Conservation (phyloP, 2,888 invertebrate genomes). For the Mamestra brassicae region DNA sequence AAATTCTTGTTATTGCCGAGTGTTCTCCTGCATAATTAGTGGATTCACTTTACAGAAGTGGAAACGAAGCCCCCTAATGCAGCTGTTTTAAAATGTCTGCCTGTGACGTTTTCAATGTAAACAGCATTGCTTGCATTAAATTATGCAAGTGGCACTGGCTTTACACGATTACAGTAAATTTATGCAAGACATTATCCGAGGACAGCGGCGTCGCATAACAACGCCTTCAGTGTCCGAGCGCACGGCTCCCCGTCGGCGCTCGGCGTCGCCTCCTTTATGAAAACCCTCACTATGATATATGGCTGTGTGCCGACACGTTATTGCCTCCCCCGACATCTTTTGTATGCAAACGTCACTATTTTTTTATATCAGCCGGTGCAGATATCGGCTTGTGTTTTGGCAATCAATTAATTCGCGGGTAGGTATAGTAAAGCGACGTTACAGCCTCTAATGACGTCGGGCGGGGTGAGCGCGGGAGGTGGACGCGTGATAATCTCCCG, state of each 20-base stretch:
- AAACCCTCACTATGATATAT: slow-evolving; percentile 87
- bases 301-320: slow-evolving; percentile 85
- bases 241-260: slow-evolving; percentile 69
- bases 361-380: slow-evolving; percentile 60
- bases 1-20: slow-evolving; percentile 70
- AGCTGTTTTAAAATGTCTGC: slow-evolving; percentile 67
- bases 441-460: slow-evolving; percentile 86
- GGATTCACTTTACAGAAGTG: slow-evolving; percentile 63
- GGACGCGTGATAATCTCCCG: slow-evolving; percentile 88
- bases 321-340: slow-evolving; percentile 81
- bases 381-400: slow-evolving; percentile 56
- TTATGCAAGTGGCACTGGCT: slow-evolving; percentile 86
- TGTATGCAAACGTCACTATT: slow-evolving; percentile 80
- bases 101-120: slow-evolving; percentile 75
- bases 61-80: slow-evolving; percentile 46
- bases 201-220: slow-evolving; percentile 88
- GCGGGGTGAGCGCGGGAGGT: slow-evolving; percentile 76
- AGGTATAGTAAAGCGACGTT: slow-evolving; percentile 73
- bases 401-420: slow-evolving; percentile 61
- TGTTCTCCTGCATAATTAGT: slow-evolving; percentile 70
- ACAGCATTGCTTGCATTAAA: slow-evolving; percentile 83
- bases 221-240: slow-evolving; percentile 88
- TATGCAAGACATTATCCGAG: slow-evolving; percentile 90
- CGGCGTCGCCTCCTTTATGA: slow-evolving; percentile 84
- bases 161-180: slow-evolving; percentile 88